These are phyloP conservation scores for Girardinus metallicus DNA, from an alignment of 2,797 vertebrate genomes.

Conservation along the genomic window DNA sequence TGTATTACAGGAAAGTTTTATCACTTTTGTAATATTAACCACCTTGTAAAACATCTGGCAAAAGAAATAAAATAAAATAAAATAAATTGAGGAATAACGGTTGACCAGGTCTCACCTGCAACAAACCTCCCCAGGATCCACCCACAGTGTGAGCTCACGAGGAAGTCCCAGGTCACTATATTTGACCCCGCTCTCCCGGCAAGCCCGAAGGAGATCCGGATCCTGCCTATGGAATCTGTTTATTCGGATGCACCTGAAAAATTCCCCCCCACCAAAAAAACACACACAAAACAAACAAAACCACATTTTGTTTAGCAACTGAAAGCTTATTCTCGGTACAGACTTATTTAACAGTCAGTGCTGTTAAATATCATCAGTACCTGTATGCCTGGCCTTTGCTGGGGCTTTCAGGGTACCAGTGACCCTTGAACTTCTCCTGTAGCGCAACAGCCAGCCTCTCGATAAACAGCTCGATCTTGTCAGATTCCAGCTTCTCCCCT, in stretches of 20 bases:
- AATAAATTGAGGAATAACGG: not conserved
- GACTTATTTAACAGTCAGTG: too few relatives aligned
- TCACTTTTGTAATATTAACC: too few relatives aligned
- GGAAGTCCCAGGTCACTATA: slow-evolving; percentile 77
- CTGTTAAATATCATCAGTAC: slow-evolving; percentile 57
- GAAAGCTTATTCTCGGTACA: not conserved
- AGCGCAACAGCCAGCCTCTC: slow-evolving; percentile 81
- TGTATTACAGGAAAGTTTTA: too few relatives aligned
- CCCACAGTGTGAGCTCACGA: slow-evolving; percentile 79
- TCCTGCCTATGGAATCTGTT: slow-evolving; percentile 73
- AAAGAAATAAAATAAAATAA: not conserved
- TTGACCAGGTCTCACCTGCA: slow-evolving; percentile 74
- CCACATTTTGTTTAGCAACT: not conserved
- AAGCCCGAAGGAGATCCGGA: slow-evolving; percentile 76
- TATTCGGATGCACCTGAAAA: slow-evolving; percentile 79
- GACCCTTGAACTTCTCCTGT: slow-evolving; percentile 84
- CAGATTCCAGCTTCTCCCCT: slow-evolving; percentile 75
- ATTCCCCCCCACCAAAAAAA: too few relatives aligned
- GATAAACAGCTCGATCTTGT: slow-evolving; percentile 81
- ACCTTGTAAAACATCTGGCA: too few relatives aligned
- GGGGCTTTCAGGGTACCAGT: slow-evolving; percentile 89
- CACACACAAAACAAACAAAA: not conserved
- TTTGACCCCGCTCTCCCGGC: slow-evolving; percentile 73
- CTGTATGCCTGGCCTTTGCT: slow-evolving; percentile 89
- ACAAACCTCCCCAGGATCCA: slow-evolving; percentile 82